These are phyloP conservation scores for Enteromius unitaeniatus DNA, from an alignment of 2,797 vertebrate genomes.

Conservation along the genomic window DNA sequence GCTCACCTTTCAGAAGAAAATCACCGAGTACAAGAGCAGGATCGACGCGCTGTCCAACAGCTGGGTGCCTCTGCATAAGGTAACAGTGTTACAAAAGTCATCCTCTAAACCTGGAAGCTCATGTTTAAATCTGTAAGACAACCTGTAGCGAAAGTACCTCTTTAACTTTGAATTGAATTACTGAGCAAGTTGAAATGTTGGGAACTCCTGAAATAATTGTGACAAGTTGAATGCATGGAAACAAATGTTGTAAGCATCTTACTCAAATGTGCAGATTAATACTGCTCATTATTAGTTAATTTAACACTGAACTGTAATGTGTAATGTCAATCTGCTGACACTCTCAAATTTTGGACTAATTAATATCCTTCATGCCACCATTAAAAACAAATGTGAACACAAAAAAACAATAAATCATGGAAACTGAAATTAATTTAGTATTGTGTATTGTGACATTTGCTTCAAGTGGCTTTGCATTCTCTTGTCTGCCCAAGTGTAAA, in stretches of 20 bases:
- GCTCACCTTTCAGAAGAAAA: slow-evolving; percentile 92
- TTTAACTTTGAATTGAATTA: not conserved
- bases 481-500: not conserved
- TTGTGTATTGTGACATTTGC: not conserved
- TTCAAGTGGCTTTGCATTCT: not conserved
- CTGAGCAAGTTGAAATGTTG: not conserved
- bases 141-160: not conserved
- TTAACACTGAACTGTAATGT: not conserved
- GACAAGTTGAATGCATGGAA: not conserved
- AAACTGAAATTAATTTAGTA: not conserved
- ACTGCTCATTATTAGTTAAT: not conserved
- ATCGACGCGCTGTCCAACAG: slow-evolving; percentile 87
- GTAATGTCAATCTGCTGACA: not conserved
- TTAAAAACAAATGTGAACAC: not conserved
- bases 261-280: not conserved
- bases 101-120: not conserved
- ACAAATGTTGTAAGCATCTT: not conserved
- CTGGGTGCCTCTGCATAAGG: slow-evolving; percentile 83
- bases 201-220: not conserved
- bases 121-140: not conserved
- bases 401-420: not conserved
- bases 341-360: not conserved
- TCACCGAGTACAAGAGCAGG: slow-evolving; percentile 92
- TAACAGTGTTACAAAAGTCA: slow-evolving; percentile 53
- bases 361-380: too few species aligned